Evolutionary conservation across 2,888 invertebrate genomes (phyloP).

Genomic region (Hyles lineata): DNA sequence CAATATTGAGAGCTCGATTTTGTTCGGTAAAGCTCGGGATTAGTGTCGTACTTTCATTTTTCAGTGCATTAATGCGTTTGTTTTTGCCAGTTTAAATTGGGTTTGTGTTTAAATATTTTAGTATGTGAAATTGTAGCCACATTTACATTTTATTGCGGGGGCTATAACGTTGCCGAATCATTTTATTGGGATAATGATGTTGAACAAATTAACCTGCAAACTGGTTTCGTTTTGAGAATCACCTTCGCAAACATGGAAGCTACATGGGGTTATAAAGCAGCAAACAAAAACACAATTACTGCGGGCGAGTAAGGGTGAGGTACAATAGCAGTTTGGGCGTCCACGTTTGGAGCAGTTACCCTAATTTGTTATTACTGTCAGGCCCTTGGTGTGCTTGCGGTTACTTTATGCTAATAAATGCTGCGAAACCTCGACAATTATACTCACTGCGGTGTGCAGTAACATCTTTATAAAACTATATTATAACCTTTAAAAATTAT

Average conservation of each 20-base stretch:
- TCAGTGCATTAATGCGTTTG: slow-evolving; percentile 18
- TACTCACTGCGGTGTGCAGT: slow-evolving; percentile 38
- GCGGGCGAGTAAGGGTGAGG: slow-evolving; percentile 55
- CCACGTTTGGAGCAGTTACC: slow-evolving; percentile 67
- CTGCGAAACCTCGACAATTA: slow-evolving; percentile 53
- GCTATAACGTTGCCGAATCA: too few species aligned
- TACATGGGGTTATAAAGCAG: slow-evolving; percentile 66
- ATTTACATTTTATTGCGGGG: slow-evolving; percentile 9
- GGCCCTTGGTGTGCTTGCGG: slow-evolving; percentile 63
- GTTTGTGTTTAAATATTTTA: not conserved
- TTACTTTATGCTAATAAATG: slow-evolving; percentile 72
- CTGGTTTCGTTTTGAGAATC: slow-evolving; percentile 29
- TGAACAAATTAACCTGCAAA: slow-evolving; percentile 24
- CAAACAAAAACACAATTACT: slow-evolving; percentile 81
- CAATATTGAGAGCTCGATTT: slow-evolving; percentile 52
- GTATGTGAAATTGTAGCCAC: not conserved
- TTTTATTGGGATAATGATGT: slow-evolving; percentile 2
- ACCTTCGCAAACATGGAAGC: slow-evolving; percentile 37
- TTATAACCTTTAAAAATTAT: not conserved
- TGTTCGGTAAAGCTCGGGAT: slow-evolving; percentile 37
- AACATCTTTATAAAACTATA: slow-evolving; percentile 22
- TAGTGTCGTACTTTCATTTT: slow-evolving; percentile 38
- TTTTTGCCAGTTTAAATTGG: not conserved
- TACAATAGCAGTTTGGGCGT: slow-evolving; percentile 63
- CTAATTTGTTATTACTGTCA: slow-evolving; percentile 79